These are phyloP conservation scores for Galaxea fascicularis DNA, from an alignment of 92 coral and sea anemone genomes.

Conservation along the genomic window DNA sequence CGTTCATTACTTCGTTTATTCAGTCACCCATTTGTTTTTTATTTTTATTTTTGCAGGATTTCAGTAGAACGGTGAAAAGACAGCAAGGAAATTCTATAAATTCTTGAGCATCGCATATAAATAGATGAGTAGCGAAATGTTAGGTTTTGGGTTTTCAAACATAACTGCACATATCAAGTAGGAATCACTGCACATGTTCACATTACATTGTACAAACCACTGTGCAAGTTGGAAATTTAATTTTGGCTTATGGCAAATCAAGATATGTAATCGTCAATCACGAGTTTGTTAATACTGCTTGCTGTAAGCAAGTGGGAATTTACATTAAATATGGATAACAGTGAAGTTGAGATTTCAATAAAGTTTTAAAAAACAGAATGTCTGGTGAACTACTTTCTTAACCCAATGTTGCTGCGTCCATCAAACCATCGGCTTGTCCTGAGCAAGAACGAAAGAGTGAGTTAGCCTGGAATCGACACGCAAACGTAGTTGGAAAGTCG, in stretches of 20 bases:
- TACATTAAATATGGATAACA: slow-evolving; percentile 27
- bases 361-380: slow-evolving; percentile 10
- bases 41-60: slow-evolving; percentile 14
- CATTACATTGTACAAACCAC: slow-evolving; percentile 29
- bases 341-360: slow-evolving; percentile 39
- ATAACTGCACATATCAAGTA: slow-evolving; percentile 6
- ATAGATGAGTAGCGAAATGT: slow-evolving; percentile 14
- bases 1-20: not conserved
- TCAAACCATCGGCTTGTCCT: too few species aligned
- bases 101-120: slow-evolving; percentile 27
- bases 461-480: too few species aligned
- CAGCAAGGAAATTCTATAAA: slow-evolving; percentile 28
- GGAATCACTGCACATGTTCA: slow-evolving; percentile 12
- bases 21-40: not conserved
- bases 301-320: slow-evolving; percentile 6
- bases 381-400: not conserved
- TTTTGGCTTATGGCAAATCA: not conserved
- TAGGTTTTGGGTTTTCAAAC: not conserved
- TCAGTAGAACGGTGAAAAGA: slow-evolving; percentile 6
- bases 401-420: too few species aligned
- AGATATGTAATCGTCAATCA: not conserved
- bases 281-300: slow-evolving; percentile 8
- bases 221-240: slow-evolving; percentile 14
- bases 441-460: too few species aligned
- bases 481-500: too few species aligned